Conservation (phyloP, 2,113 vertebrate genomes). For the Chinchilla lanigera region DNA sequence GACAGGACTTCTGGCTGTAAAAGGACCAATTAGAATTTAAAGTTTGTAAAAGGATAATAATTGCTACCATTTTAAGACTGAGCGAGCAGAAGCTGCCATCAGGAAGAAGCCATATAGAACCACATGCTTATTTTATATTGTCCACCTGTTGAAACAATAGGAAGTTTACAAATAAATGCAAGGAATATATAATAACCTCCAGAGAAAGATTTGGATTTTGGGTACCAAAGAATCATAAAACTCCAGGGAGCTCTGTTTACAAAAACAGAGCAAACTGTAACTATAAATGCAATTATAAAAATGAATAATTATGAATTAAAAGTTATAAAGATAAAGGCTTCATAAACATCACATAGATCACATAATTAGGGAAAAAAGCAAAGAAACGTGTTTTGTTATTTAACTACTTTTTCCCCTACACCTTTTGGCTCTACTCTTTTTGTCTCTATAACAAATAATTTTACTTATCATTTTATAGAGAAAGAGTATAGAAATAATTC, state of each 20-base stretch:
- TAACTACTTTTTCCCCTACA: not conserved
- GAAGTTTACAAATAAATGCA: not conserved
- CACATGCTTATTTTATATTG: not conserved
- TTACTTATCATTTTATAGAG: not conserved
- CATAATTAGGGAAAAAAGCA: not conserved
- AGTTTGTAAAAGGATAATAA: not conserved
- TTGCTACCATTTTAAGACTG: not conserved
- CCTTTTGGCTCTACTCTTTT: not conserved
- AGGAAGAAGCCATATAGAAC: not conserved
- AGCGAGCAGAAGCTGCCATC: not conserved
- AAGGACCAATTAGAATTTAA: not conserved
- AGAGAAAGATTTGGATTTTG: not conserved
- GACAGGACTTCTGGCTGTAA: not conserved
- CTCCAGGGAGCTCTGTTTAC: not conserved
- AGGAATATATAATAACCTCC: not conserved
- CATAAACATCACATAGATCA: not conserved
- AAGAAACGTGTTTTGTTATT: not conserved
- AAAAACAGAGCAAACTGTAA: not conserved
- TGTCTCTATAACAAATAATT: not conserved
- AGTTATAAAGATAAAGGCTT: not conserved
- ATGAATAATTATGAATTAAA: not conserved
- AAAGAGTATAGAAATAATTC: not conserved
- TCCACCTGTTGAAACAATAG: not conserved
- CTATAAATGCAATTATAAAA: not conserved
- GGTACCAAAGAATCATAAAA: not conserved